phyloP scores from a whole-genome alignment of 2,888 invertebrate genomes.

The Drosophila ustulata region DNA sequence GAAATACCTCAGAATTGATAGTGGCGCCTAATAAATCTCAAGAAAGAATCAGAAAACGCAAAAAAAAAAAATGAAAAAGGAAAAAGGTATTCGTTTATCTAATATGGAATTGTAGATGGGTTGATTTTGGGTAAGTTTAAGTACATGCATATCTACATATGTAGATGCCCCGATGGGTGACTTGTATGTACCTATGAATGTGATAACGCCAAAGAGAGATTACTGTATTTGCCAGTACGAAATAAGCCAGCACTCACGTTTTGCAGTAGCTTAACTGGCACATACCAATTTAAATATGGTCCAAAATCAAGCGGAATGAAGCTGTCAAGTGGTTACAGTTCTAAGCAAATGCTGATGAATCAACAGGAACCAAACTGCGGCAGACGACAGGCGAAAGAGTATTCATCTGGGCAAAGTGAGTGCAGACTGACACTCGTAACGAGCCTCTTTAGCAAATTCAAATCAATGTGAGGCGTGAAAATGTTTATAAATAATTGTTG shows the following conservation, averaged over 20 bases:
- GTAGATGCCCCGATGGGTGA: constrained; percentile 1
- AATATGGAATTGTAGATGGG: constrained; percentile 9
- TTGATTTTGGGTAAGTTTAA: neutral
- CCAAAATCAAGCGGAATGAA: constrained; percentile 29
- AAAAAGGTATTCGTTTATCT: constrained; percentile 13
- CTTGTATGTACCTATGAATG: constrained; percentile 6
- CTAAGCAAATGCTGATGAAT: constrained; percentile 12
- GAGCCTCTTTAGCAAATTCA: neutral
- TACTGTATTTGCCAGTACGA: constrained; percentile 61
- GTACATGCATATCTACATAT: constrained; percentile 8
- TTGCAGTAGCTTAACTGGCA: constrained; percentile 65
- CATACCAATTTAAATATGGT: constrained; percentile 42
- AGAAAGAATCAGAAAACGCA: neutral
- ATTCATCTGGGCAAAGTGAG: neutral
- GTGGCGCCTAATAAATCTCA: constrained; percentile 45
- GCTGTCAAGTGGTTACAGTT: constrained; percentile 20
- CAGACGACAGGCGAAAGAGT: neutral
- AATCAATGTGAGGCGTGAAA: constrained; percentile 42
- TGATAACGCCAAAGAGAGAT: constrained; percentile 59
- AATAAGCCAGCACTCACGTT: constrained; percentile 58
- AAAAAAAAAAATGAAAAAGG: neutral
- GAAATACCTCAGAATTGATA: constrained; percentile 30
- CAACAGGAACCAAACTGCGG: constrained; percentile 15
- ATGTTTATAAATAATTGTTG: constrained; percentile 33
- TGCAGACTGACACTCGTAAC: neutral